Evolutionary conservation across 2,113 vertebrate genomes (phyloP), one percentile per base, ranked within the genome.

Genomic region (Ailurus styani): DNA sequence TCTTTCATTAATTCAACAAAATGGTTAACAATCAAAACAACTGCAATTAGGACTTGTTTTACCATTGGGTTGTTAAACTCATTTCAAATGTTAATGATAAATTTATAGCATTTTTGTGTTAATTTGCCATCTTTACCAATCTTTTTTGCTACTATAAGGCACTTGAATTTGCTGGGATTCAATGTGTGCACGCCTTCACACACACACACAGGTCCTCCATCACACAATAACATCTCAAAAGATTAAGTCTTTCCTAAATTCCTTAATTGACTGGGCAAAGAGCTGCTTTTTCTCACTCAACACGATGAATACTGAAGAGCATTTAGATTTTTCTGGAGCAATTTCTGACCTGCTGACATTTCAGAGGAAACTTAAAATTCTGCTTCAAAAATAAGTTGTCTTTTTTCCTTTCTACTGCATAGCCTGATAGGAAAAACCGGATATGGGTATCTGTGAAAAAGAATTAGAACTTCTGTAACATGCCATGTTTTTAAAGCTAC

Each of bases 251-350:
- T 97, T 70, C 66, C 25, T 75, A 37, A 77, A 95, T 97, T 73
- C 64, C 81, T 91, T 91, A 87, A 98, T 94, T 98, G 98, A 95
- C 89, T 96, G 85, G 45, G 92, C 18, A 54, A 97, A 87, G 96
- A 97, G 90, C 96, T 97, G 34, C 92, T 97, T 97, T 98, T 96
- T 87, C 72, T 95, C 77, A 95, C 47, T 50, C 85, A 91, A 31
- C 2, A 96, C 50, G 90, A 98, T 97, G 97, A 97, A 97, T 93
- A 95, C 83, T 95, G 42, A 27, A 95, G 92, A 97, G 42, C 21
- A 75, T 12, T 7, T 91, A 96, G 93, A 94, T 87, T 96, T 42
- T 92, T 97, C 15, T 98, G 57, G 27, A 98, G 90, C 55, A 91
- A 95, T 77, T 87, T 45, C 55, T 95, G 91, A 93, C 40, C 82